Evolutionary conservation across 2,797 vertebrate genomes (phyloP).

Genomic region (Smutsia temminckii): DNA sequence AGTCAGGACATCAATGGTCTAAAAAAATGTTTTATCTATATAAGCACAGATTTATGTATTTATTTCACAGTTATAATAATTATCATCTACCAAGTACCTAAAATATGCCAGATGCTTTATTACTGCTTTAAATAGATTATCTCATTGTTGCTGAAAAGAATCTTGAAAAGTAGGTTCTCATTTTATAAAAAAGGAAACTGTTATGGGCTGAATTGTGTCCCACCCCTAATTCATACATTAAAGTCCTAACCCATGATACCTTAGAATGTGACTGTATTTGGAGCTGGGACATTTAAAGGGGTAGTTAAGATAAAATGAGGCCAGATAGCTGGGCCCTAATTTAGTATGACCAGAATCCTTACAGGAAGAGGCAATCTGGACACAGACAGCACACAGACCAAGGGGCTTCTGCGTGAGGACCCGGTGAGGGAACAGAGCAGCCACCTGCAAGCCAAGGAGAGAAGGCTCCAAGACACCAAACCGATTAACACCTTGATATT

Average conservation of each 20-base stretch:
- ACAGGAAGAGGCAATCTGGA: neutral
- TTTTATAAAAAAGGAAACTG: neutral
- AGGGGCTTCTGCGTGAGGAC: neutral
- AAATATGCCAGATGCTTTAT: neutral
- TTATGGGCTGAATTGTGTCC: neutral
- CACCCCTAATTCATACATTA: neutral
- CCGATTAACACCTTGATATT: neutral
- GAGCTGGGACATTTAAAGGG: neutral
- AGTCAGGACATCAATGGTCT: neutral
- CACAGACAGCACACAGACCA: neutral
- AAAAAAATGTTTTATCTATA: neutral
- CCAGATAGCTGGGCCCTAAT: neutral
- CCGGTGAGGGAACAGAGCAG: neutral
- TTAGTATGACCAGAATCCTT: neutral
- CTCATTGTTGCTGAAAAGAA: neutral
- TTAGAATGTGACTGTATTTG: neutral
- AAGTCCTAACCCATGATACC: neutral
- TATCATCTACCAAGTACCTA: neutral
- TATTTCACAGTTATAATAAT: slow-evolving; percentile 32
- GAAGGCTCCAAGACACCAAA: neutral
- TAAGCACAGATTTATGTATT: neutral
- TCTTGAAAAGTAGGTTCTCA: neutral
- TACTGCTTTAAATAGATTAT: neutral
- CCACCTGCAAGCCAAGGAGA: neutral
- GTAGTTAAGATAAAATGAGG: neutral